Evolutionary conservation across 2,888 invertebrate genomes (phyloP).

Genomic region (Chrysina gloriosa): DNA sequence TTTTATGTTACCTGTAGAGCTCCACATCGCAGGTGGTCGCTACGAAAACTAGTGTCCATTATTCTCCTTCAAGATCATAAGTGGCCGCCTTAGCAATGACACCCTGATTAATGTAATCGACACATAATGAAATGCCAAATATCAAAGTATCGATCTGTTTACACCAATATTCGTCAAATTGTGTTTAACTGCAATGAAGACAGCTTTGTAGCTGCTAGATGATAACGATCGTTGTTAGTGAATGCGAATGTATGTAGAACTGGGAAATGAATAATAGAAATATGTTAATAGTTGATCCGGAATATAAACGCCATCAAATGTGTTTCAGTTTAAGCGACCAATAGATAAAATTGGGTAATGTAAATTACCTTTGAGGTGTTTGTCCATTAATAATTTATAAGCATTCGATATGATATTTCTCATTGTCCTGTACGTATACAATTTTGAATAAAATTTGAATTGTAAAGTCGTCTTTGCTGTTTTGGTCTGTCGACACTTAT

Average conservation of each 20-base stretch:
- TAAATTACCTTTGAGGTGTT: slow-evolving; percentile 41
- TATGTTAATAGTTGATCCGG: slow-evolving; percentile 33
- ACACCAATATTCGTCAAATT: slow-evolving; percentile 27
- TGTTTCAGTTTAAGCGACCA: slow-evolving; percentile 43
- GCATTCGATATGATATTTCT: slow-evolving; percentile 39
- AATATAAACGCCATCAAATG: slow-evolving; percentile 39
- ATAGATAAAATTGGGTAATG: slow-evolving; percentile 47
- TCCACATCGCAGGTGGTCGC: slow-evolving; percentile 45
- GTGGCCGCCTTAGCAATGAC: slow-evolving; percentile 42
- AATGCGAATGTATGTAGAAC: slow-evolving; percentile 35
- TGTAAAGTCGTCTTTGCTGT: slow-evolving; percentile 47
- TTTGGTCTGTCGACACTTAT: slow-evolving; percentile 44
- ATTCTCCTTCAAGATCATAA: slow-evolving; percentile 44
- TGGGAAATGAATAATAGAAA: slow-evolving; percentile 41
- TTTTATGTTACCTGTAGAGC: slow-evolving; percentile 42
- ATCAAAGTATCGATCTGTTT: background rate
- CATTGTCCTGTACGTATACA: slow-evolving; percentile 45
- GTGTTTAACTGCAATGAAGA: slow-evolving; percentile 27
- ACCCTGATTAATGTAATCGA: slow-evolving; percentile 42
- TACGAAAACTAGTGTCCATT: slow-evolving; percentile 44
- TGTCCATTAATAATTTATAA: slow-evolving; percentile 48
- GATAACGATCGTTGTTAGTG: slow-evolving; percentile 41
- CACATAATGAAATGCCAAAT: slow-evolving; percentile 35
- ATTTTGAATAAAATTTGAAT: slow-evolving; percentile 48
- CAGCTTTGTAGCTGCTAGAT: slow-evolving; percentile 35